Percentiles rank a stretch among this genome's conserved stretches.
Conservation (phyloP, 1,140 invertebrate genomes). For the Gryon sp. region DNA sequence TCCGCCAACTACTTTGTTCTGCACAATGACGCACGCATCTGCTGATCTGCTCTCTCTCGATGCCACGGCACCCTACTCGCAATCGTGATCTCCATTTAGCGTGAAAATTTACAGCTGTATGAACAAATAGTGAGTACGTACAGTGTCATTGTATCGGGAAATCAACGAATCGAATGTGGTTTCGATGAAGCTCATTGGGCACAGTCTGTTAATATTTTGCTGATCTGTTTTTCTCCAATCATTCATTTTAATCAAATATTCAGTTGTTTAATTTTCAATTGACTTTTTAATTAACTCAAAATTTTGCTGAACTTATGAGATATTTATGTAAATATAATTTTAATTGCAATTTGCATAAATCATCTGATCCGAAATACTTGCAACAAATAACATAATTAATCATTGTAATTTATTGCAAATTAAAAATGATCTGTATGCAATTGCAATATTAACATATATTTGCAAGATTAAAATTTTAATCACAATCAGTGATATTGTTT, state of each 20-base stretch:
- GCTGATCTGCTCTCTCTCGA: slow-evolving; percentile 39
- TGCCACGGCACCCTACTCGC: slow-evolving; percentile 35
- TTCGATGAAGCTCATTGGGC: slow-evolving; percentile 1
- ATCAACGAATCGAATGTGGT: slow-evolving; percentile 30
- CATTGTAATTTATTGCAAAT: too few relatives aligned
- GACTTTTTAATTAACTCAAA: too few relatives aligned
- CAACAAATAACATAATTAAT: too few relatives aligned
- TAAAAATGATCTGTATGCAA: too few relatives aligned
- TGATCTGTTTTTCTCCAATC: too few relatives aligned
- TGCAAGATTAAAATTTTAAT: slow-evolving; percentile 13
- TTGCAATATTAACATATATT: not conserved
- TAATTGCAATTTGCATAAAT: too few relatives aligned
- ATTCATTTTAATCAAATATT: too few relatives aligned
- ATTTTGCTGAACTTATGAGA: too few relatives aligned
- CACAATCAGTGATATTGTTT: not conserved
- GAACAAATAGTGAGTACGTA: slow-evolving; percentile 43
- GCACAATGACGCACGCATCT: slow-evolving; percentile 62
- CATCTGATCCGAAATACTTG: too few relatives aligned
- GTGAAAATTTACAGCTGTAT: slow-evolving; percentile 64
- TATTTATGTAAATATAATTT: too few relatives aligned
- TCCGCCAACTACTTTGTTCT: slow-evolving; percentile 46
- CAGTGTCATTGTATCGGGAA: slow-evolving; percentile 53
- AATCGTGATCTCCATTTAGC: slow-evolving; percentile 54
- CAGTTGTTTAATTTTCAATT: too few relatives aligned
- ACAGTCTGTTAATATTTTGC: too few relatives aligned